Evolutionary conservation across 2,888 invertebrate genomes (phyloP), one percentile per base, ranked within the genome.

Genomic region (Leptopilina syphax): DNA sequence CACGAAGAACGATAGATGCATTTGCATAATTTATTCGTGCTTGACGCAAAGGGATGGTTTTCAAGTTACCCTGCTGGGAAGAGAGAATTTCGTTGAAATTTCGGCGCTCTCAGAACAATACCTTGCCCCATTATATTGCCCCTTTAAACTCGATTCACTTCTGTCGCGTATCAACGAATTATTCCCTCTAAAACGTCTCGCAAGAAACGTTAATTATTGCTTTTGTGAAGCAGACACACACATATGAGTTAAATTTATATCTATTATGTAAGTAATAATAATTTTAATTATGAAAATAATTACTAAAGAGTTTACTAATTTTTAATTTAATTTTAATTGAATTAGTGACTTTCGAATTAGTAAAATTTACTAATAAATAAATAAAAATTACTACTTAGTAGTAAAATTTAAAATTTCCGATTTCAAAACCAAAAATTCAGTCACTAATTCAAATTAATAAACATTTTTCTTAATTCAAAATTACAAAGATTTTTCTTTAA

Each of bases 121-220:
- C 73, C 73, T 8, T 57, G 24, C 27, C 73, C 73, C 57, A 65
- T 65, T 65, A 68, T 73, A 73, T 73, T 73, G 34, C 44, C 73
- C 57, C 54, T 73, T 34, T 60, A 54, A 73, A 41, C 73, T 57
- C 13, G 18, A 57, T 57, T 27, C 34, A 57, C 34, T 60, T 57
- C 13, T 73, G 57, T 73, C 9, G 41, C 57, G 18, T 57, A 73
- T 73, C 73, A 73, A 34, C 73, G 41, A 73, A 73, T 73, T 73
- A 73, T 73, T 73, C 34, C 73, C 34, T 73, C 57, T 57, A 57
- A 73, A 47, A 10, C 57, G 73, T 57, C 57, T 73, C 57, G 34
- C 73, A 73, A 57, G 73, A 57, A 54, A 73, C 73, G 57, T 73
- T 73, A 73, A 73, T 73, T 73, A 73, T 34, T 54, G 27, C 34